These are phyloP conservation scores for Anarrhichthys ocellatus DNA, from an alignment of 2,113 vertebrate genomes.

Conservation along the genomic window DNA sequence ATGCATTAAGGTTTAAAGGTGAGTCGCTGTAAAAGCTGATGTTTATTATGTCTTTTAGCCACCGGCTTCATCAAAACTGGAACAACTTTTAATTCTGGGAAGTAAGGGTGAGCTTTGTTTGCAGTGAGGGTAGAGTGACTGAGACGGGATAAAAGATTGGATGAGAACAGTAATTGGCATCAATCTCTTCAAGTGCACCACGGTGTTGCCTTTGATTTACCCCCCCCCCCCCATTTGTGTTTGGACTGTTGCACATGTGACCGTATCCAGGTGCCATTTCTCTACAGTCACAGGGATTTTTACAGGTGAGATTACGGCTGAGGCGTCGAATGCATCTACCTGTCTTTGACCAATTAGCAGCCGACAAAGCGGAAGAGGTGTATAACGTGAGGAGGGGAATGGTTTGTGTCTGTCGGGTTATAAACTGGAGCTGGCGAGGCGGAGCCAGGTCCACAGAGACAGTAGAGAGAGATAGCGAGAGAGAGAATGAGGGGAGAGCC, in stretches of 20 bases:
- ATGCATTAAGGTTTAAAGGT: conserved; percentile 12
- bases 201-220: conserved; percentile 36
- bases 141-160: conserved; percentile 31
- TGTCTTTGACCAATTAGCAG: neutral
- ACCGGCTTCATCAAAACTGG: conserved; percentile 6
- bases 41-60: conserved; percentile 29
- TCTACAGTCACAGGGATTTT: neutral
- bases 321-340: neutral
- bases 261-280: neutral
- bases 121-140: conserved; percentile 31
- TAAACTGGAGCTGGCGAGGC: conserved; percentile 59
- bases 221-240: neutral
- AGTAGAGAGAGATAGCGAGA: neutral
- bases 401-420: conserved; percentile 59
- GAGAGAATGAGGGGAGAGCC: conserved; percentile 63
- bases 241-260: conserved; percentile 17
- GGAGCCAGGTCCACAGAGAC: conserved; percentile 52
- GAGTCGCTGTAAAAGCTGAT: conserved; percentile 30
- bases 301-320: neutral
- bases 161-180: conserved; percentile 13
- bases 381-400: conserved; percentile 35
- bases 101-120: conserved; percentile 40
- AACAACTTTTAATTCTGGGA: conserved; percentile 43
- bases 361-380: conserved; percentile 7
- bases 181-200: conserved; percentile 39